Percentiles rank a stretch among this genome's conserved stretches.
phyloP scores from a whole-genome alignment of 2,888 invertebrate genomes.

The Mactromeris polynyma region DNA sequence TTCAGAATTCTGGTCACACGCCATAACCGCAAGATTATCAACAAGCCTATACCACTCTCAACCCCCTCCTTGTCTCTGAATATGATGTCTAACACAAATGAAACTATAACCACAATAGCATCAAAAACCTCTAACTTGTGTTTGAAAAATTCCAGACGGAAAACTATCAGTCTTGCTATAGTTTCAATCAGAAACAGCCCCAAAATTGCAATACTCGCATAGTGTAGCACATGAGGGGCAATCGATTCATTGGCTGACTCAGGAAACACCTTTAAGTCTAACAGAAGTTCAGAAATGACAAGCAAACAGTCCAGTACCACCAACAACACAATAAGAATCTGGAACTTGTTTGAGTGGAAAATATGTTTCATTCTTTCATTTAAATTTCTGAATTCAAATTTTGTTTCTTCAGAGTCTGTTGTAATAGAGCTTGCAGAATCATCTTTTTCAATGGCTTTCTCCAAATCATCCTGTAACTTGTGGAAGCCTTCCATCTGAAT shows the following conservation, averaged over 20 bases:
- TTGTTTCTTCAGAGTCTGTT: constrained; percentile 84
- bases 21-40: constrained; percentile 87
- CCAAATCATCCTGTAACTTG: constrained; percentile 85
- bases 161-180: constrained; percentile 84
- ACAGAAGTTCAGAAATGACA: constrained; percentile 87
- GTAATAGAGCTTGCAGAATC: constrained; percentile 84
- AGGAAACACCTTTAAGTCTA: constrained; percentile 86
- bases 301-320: constrained; percentile 87
- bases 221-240: constrained; percentile 85
- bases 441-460: constrained; percentile 85
- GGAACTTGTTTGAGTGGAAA: constrained; percentile 83
- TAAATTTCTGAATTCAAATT: constrained; percentile 73
- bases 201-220: constrained; percentile 85
- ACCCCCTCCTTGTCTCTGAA: constrained; percentile 84
- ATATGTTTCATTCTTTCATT: constrained; percentile 78
- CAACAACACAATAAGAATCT: constrained; percentile 86
- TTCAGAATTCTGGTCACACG: constrained; percentile 87
- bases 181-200: constrained; percentile 86
- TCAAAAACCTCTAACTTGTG: constrained; percentile 88
- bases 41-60: constrained; percentile 85
- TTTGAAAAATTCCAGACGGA: constrained; percentile 86
- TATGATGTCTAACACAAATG: constrained; percentile 87
- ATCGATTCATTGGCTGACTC: constrained; percentile 69
- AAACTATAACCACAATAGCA: constrained; percentile 86
- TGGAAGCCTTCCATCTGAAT: constrained; percentile 86